A percentile compares a stretch with the other conserved stretches of the same genome.
These are phyloP conservation scores for Coreius guichenoti DNA, from an alignment of 2,797 vertebrate genomes.

Conservation along the genomic window DNA sequence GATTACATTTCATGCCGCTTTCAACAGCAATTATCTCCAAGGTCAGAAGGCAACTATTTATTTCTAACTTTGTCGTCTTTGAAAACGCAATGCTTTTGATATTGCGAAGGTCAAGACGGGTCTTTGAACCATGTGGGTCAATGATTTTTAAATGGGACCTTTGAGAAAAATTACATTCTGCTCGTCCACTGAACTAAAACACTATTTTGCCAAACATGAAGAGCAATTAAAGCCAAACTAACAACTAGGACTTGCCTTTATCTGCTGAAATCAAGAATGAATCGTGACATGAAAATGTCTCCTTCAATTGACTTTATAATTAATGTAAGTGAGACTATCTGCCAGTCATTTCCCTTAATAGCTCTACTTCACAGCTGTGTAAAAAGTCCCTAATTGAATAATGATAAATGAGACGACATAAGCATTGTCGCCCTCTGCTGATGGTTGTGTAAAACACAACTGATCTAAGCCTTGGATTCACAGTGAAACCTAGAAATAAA, in stretches of 20 bases:
- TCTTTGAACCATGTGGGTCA: neutral
- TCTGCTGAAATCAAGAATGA: neutral
- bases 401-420: neutral
- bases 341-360: neutral
- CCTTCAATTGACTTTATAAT: neutral
- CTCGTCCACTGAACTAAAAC: neutral
- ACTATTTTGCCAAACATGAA: neutral
- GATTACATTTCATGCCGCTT: conserved; percentile 16
- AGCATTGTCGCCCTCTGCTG: conserved; percentile 10
- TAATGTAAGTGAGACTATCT: neutral
- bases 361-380: neutral
- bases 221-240: neutral
- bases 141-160: conserved; percentile 8
- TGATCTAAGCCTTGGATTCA: neutral
- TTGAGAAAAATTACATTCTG: neutral
- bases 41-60: conserved; percentile 50
- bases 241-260: neutral
- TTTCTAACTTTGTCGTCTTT: conserved; percentile 20
- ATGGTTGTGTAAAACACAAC: conserved; percentile 1
- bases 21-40: conserved; percentile 50
- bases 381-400: neutral
- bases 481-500: neutral
- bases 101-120: conserved; percentile 1
- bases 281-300: neutral
- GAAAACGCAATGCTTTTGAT: conserved; percentile 31